Evolutionary conservation across 1,140 invertebrate species (phyloP).

Genomic region (Camponotus floridanus): DNA sequence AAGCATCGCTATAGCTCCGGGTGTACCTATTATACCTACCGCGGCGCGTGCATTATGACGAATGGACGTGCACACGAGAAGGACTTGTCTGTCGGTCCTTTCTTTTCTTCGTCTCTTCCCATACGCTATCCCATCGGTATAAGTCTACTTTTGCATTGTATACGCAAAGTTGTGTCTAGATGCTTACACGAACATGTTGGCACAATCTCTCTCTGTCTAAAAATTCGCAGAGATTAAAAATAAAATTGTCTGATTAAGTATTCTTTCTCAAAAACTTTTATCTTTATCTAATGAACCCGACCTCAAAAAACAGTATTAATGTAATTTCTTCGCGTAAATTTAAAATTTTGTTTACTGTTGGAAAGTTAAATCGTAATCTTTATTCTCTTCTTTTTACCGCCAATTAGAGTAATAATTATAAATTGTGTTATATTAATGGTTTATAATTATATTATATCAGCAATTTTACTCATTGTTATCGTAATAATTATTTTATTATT

Average conservation of each 20-base stretch:
- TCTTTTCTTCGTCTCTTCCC: constrained; percentile 2
- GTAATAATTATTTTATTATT: too few relatives aligned
- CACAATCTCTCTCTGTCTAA: not conserved
- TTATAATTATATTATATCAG: not conserved
- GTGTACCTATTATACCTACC: constrained; percentile 68
- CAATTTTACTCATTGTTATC: not conserved
- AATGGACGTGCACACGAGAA: constrained; percentile 64
- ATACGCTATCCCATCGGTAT: not conserved
- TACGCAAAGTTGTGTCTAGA: not conserved
- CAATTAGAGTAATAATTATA: not conserved
- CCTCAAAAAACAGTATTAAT: not conserved
- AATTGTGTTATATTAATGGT: too few relatives aligned
- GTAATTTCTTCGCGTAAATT: too few relatives aligned
- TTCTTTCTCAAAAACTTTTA: not conserved
- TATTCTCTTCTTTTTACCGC: not conserved
- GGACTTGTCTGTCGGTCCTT: constrained; percentile 11
- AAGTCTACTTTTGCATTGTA: constrained; percentile 28
- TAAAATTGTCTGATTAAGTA: not conserved
- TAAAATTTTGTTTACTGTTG: not conserved
- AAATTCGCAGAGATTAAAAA: not conserved
- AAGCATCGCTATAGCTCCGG: constrained; percentile 51
- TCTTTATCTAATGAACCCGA: not conserved
- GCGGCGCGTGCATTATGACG: constrained; percentile 66
- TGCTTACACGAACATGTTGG: constrained; percentile 11
- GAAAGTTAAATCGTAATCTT: not conserved